These are phyloP conservation scores for Diogma glabrata DNA, from an alignment of 2,888 invertebrate genomes.

Conservation along the genomic window DNA sequence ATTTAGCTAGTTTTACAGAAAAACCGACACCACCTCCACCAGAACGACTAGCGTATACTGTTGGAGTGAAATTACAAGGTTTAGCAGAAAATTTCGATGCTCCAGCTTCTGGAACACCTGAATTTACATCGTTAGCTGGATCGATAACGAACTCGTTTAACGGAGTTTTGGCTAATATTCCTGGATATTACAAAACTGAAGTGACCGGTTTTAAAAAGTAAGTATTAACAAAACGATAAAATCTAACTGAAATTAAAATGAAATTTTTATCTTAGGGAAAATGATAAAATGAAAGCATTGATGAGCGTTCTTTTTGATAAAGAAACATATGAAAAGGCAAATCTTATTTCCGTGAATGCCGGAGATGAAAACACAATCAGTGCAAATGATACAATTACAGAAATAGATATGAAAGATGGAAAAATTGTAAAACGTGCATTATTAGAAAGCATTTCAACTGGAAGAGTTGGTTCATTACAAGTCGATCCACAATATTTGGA, in stretches of 20 bases:
- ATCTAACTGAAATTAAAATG: background rate
- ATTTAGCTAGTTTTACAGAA: constrained; percentile 28
- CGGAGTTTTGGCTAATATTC: constrained; percentile 46
- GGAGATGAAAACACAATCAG: constrained; percentile 17
- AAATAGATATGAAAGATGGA: constrained; percentile 23
- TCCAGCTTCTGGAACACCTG: constrained; percentile 57
- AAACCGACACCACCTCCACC: constrained; percentile 47
- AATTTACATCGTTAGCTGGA: constrained; percentile 59
- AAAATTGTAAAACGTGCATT: constrained; percentile 44
- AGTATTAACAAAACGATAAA: constrained; percentile 26
- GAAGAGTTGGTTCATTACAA: constrained; percentile 63
- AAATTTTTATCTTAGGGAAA: constrained; percentile 41
- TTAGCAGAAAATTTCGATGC: constrained; percentile 65
- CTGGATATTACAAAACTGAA: constrained; percentile 59
- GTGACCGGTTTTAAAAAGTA: constrained; percentile 62
- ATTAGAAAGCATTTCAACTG: constrained; percentile 55
- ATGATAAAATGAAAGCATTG: constrained; percentile 61
- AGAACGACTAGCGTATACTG: constrained; percentile 54
- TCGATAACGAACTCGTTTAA: constrained; percentile 53
- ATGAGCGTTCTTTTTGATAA: constrained; percentile 67
- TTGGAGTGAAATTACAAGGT: constrained; percentile 62
- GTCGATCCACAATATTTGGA: constrained; percentile 73
- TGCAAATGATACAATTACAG: constrained; percentile 18
- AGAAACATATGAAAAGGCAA: constrained; percentile 45
- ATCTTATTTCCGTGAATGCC: background rate